These are phyloP conservation scores for Bombus fervidus DNA, from an alignment of 1,140 invertebrate species.

Conservation along the genomic window DNA sequence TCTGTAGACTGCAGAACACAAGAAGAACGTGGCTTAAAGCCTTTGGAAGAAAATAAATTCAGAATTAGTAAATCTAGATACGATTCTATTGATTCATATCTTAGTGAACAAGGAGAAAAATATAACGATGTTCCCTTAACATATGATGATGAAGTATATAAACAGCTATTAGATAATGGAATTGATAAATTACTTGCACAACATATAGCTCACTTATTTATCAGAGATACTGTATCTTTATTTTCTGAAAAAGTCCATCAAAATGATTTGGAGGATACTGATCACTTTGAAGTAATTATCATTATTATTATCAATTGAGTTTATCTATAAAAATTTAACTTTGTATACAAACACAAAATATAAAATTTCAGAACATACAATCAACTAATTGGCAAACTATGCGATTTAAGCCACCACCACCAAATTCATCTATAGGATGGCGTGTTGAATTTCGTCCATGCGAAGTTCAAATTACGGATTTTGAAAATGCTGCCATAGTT, in stretches of 20 bases:
- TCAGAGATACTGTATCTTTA: slow-evolving; percentile 97
- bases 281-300: slow-evolving; percentile 96
- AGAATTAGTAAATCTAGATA: slow-evolving; percentile 98
- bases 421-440: slow-evolving; percentile 98
- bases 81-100: slow-evolving; percentile 98
- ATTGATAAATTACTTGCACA: slow-evolving; percentile 95
- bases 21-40: slow-evolving; percentile 94
- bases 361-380: slow-evolving; percentile 94
- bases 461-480: slow-evolving; percentile 99
- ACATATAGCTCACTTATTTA: slow-evolving; percentile 99
- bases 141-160: slow-evolving; percentile 92
- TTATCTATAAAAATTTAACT: slow-evolving; percentile 43
- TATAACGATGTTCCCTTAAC: slow-evolving; percentile 96
- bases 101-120: slow-evolving; percentile 92
- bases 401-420: slow-evolving; percentile 99
- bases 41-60: slow-evolving; percentile 90
- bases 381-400: slow-evolving; percentile 99
- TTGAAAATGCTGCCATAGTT: slow-evolving; percentile 99
- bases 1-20: slow-evolving; percentile 98
- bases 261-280: slow-evolving; percentile 96
- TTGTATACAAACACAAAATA: slow-evolving; percentile 5
- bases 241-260: slow-evolving; percentile 98
- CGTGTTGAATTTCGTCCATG: slow-evolving; percentile 99
- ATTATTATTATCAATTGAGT: slow-evolving; percentile 37
- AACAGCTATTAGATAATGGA: slow-evolving; percentile 91